Conservation (phyloP, 1,140 invertebrate genomes). For the Acromyrmex echinatior region DNA sequence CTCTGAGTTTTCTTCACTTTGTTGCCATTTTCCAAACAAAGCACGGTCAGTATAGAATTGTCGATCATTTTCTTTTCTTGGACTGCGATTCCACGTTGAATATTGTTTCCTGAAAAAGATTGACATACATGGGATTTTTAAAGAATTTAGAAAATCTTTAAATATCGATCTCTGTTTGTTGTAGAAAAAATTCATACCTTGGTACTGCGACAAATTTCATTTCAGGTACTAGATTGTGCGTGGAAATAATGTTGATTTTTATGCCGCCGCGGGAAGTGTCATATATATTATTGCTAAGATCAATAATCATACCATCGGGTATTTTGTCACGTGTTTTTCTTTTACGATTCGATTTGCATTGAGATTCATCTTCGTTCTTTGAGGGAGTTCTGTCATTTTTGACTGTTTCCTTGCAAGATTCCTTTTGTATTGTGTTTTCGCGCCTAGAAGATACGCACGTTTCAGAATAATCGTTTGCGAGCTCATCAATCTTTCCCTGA, state of each 20-base stretch:
- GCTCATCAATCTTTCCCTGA: slow-evolving; percentile 53
- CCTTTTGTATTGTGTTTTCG: slow-evolving; percentile 18
- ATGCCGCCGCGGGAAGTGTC: slow-evolving; percentile 24
- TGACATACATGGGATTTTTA: not conserved
- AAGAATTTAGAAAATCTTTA: not conserved
- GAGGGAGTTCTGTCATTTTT: slow-evolving; percentile 20
- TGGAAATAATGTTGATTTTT: slow-evolving; percentile 49
- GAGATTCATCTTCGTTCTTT: slow-evolving; percentile 49
- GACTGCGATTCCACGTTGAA: not conserved
- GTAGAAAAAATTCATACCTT: slow-evolving; percentile 9
- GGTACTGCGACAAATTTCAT: not conserved
- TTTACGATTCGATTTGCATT: slow-evolving; percentile 44
- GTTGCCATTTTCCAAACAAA: not conserved
- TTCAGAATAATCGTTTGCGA: slow-evolving; percentile 37
- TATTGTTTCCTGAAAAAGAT: slow-evolving; percentile 5
- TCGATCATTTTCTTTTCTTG: slow-evolving; percentile 14
- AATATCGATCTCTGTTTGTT: slow-evolving; percentile 1
- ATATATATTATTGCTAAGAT: not conserved
- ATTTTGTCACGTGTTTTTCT: slow-evolving; percentile 30
- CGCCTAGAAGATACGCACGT: slow-evolving; percentile 27
- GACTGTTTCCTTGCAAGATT: slow-evolving; percentile 31
- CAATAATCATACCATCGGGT: slow-evolving; percentile 14
- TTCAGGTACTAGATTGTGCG: not conserved
- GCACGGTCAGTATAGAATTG: not conserved
- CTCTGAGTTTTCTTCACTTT: not conserved